Evolutionary conservation across 2,797 vertebrate species (phyloP).

Genomic region (Thamnophis elegans): DNA sequence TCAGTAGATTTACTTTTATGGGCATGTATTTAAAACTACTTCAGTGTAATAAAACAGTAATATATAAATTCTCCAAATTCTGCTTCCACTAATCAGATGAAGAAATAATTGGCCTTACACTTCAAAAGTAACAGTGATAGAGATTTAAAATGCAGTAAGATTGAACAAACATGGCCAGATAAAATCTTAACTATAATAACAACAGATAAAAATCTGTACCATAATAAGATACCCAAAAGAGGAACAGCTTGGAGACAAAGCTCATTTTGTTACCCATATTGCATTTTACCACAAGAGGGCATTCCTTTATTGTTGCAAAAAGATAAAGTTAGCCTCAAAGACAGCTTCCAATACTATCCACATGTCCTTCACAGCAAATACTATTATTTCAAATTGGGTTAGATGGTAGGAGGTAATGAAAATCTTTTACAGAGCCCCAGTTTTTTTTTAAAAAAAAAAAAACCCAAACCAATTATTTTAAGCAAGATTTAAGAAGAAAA

Average conservation of each 20-base stretch:
- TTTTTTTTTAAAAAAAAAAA: not conserved
- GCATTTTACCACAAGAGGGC: constrained; percentile 54
- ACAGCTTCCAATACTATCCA: not conserved
- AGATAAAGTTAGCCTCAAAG: not conserved
- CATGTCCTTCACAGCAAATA: not conserved
- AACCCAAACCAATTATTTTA: not conserved
- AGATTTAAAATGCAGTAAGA: not conserved
- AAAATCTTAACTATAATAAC: not conserved
- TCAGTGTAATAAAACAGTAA: not conserved
- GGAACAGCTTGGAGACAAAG: not conserved
- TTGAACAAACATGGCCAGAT: rapidly evolving
- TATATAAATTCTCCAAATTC: not conserved
- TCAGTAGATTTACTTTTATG: not conserved
- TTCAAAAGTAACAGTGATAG: not conserved
- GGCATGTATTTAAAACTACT: not conserved
- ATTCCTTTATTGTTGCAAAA: constrained; percentile 27
- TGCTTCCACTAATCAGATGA: constrained; percentile 4
- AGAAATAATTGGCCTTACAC: not conserved
- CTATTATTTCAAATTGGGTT: not conserved
- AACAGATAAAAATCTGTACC: not conserved
- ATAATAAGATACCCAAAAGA: not conserved
- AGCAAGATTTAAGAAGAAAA: not conserved
- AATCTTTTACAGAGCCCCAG: not conserved
- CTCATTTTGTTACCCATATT: not conserved
- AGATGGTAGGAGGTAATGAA: not conserved